Base-by-base conservation (phyloP, 2,113 vertebrate species). In the Lepisosteus oculatus region DNA sequence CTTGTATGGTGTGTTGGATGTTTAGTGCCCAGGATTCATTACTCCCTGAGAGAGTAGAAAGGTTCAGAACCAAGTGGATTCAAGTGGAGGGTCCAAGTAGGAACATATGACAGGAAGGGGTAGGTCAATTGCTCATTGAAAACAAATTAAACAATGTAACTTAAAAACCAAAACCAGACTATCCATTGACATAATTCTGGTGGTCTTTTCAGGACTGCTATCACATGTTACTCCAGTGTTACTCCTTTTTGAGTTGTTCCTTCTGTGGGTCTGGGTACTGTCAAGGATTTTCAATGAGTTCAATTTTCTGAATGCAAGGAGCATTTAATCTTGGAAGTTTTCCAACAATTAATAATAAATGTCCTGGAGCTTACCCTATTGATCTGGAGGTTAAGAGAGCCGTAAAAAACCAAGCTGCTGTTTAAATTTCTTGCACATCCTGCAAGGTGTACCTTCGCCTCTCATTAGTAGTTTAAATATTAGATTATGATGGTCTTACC, bases 401-500 rank as follows among this genome's bases (percentile, higher is more conserved):
- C 42, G 41, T 71, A 63, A 29, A 74, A 63, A 69, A 55, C 0
- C 43, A 45, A 73, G 8, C 65, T 57, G 66, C 69, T 77, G 77
- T 81, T 65, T 76, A 73, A 72, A 77, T 79, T 11, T 11, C 55
- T 29, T 15, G 43, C 12, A 43, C 42, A 61, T 42, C 55, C 43
- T 6, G 68, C 43, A 61, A 47, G 62, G 6, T 56, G 64, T 55
- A 82, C 71, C 69, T 45, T 72, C 77, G 74, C 74, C 81, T 76
- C 70, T 70, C 74, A 85, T 43, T 76, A 82, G 74, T 79, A 74
- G 77, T 80, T 85, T 80, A 72, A 75, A 68, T 70, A 74, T 79
- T 82, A 17, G 62, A 43, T 14, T 72, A 59, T 63, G 17, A 55
- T 43, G 29, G 15, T 9, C 55, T 65, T 84, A 79, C 78, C 68